These are phyloP conservation scores for Acrocephalus arundinaceus DNA, from an alignment of 2,113 vertebrate species.

Conservation along the genomic window DNA sequence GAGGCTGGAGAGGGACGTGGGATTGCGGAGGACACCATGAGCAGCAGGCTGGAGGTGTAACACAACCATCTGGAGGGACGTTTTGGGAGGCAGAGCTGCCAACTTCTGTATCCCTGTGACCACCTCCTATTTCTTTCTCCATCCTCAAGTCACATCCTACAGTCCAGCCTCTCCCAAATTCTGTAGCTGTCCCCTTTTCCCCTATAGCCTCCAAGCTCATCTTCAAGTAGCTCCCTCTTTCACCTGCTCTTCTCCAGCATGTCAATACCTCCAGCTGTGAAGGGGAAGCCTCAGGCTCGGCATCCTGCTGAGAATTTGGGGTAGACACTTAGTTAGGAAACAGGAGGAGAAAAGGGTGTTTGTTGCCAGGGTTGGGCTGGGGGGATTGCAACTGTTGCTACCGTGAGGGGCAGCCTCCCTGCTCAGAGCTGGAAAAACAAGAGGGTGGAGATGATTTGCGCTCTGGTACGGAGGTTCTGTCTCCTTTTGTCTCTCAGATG, in stretches of 20 bases:
- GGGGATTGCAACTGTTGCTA: not conserved
- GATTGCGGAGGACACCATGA: accelerated
- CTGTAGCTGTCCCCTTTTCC: not conserved
- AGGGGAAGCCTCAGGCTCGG: not conserved
- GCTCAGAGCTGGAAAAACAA: not conserved
- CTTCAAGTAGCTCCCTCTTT: not conserved
- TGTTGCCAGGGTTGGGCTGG: conserved; percentile 20
- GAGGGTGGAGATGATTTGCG: not conserved
- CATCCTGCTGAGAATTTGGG: not conserved
- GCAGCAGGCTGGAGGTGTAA: not conserved
- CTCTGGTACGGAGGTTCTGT: not conserved
- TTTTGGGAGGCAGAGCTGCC: not conserved
- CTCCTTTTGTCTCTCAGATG: not conserved
- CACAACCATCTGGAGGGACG: not conserved
- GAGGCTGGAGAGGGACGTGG: not conserved
- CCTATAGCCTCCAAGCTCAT: not conserved
- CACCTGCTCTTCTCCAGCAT: not conserved
- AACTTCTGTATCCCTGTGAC: not conserved
- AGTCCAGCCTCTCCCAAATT: not conserved
- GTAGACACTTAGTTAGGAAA: not conserved
- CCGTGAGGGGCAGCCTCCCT: not conserved
- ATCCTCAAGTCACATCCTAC: not conserved
- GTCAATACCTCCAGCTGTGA: not conserved
- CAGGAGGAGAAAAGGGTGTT: not conserved
- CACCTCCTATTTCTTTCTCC: not conserved